Evolutionary conservation across 2,888 invertebrate genomes (phyloP).

Genomic region (Conus canariensis): DNA sequence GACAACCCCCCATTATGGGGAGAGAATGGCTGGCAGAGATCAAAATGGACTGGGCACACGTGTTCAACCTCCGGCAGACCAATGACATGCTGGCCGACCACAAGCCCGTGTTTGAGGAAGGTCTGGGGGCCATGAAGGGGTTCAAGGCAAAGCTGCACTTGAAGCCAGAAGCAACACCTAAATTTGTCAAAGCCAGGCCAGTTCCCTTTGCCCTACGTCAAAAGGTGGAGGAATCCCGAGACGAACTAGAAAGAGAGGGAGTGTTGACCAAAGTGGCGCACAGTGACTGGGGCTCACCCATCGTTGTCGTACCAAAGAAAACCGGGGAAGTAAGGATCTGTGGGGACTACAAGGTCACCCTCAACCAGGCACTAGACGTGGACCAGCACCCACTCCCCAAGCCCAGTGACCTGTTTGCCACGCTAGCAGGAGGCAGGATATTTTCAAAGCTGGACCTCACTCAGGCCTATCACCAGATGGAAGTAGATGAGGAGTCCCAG

Average conservation of each 20-base stretch:
- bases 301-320: conserved; percentile 50
- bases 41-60: neutral
- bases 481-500: conserved; percentile 46
- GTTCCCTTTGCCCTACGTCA: conserved; percentile 50
- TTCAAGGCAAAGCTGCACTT: conserved; percentile 36
- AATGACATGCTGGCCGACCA: conserved; percentile 34
- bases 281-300: conserved; percentile 49
- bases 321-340: conserved; percentile 55
- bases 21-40: neutral
- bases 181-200: conserved; percentile 55
- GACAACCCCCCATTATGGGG: neutral
- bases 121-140: neutral
- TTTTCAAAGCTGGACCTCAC: too few relatives aligned
- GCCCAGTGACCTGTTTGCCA: too few relatives aligned
- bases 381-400: conserved; percentile 65
- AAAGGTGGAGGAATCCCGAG: conserved; percentile 44
- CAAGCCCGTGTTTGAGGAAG: neutral
- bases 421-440: too few relatives aligned
- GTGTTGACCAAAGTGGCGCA: conserved; percentile 38
- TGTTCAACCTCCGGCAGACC: neutral
- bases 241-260: conserved; percentile 10
- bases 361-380: conserved; percentile 61
- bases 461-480: conserved; percentile 28
- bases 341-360: conserved; percentile 62
- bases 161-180: conserved; percentile 44